A percentile compares a stretch with the other conserved stretches of the same genome.
Conservation (phyloP, 2,113 vertebrate species). For the Globicephala melas region DNA sequence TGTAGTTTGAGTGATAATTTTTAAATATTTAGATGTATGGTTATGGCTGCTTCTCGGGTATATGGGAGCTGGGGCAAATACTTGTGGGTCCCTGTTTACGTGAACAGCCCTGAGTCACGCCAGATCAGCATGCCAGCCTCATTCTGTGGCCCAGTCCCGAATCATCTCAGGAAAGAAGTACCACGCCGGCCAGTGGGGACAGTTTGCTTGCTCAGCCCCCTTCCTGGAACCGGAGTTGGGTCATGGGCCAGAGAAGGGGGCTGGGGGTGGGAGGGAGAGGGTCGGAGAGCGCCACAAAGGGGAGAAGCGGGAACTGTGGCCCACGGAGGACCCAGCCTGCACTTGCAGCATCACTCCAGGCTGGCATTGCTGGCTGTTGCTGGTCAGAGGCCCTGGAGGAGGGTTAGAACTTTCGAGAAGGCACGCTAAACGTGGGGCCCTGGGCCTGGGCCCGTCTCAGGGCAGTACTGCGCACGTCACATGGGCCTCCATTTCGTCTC, state of each 20-base stretch:
- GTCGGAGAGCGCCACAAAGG: neutral
- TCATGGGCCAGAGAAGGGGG: neutral
- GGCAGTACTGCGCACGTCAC: accelerated
- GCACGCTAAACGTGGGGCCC: accelerated
- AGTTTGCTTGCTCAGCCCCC: neutral
- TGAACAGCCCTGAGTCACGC: neutral
- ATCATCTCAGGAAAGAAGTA: neutral
- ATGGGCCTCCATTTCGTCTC: accelerated
- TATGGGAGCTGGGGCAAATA: neutral
- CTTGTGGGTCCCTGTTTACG: neutral
- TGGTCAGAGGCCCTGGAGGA: neutral
- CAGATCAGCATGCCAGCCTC: accelerated
- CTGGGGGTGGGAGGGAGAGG: neutral
- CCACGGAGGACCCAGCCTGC: neutral
- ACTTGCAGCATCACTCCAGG: neutral
- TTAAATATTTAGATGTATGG: neutral
- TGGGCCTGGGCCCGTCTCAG: neutral
- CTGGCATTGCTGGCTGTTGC: neutral
- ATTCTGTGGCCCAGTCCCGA: neutral
- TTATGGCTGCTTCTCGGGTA: neutral
- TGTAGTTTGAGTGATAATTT: neutral
- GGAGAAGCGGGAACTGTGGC: neutral
- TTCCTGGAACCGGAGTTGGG: too few relatives aligned
- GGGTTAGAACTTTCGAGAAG: neutral
- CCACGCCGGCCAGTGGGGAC: accelerated